Percentiles rank a stretch among this genome's conserved stretches.
These are phyloP conservation scores for Xerus rutilus DNA, from an alignment of 2,797 vertebrate species.

Conservation along the genomic window DNA sequence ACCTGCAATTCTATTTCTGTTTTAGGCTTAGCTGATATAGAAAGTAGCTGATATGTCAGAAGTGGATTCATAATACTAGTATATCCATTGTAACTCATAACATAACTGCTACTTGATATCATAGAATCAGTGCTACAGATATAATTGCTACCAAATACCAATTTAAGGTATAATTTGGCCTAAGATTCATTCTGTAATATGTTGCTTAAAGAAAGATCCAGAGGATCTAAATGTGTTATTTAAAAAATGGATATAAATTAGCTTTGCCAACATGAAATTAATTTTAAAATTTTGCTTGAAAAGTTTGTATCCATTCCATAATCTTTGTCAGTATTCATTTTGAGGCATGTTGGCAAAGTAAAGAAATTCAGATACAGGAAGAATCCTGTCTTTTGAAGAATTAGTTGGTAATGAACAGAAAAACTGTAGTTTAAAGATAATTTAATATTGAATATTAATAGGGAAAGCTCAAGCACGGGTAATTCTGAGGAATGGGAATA, in stretches of 20 bases:
- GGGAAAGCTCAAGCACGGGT: background rate
- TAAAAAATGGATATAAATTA: conserved; percentile 11
- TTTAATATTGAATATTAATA: conserved; percentile 37
- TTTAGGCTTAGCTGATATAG: conserved; percentile 19
- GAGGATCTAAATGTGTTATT: background rate
- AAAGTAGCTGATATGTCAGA: background rate
- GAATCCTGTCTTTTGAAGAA: background rate
- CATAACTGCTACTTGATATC: conserved; percentile 9
- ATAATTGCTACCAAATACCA: background rate
- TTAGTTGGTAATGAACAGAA: conserved; percentile 30
- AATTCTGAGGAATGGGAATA: background rate
- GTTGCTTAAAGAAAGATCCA: conserved; percentile 11
- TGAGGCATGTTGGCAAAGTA: conserved; percentile 9
- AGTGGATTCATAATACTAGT: background rate
- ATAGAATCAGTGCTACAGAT: background rate
- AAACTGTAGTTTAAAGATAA: conserved; percentile 28
- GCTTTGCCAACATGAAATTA: conserved; percentile 2
- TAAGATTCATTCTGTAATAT: background rate
- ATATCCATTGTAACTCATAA: background rate
- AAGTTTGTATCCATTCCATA: background rate
- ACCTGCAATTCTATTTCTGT: conserved; percentile 10
- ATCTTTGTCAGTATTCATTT: conserved; percentile 15
- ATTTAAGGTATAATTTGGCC: background rate
- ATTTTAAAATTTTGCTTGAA: conserved; percentile 46
- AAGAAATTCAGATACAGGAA: background rate